Evolutionary conservation across 1,140 invertebrate genomes (phyloP).

Genomic region (Aradophagus sp.): DNA sequence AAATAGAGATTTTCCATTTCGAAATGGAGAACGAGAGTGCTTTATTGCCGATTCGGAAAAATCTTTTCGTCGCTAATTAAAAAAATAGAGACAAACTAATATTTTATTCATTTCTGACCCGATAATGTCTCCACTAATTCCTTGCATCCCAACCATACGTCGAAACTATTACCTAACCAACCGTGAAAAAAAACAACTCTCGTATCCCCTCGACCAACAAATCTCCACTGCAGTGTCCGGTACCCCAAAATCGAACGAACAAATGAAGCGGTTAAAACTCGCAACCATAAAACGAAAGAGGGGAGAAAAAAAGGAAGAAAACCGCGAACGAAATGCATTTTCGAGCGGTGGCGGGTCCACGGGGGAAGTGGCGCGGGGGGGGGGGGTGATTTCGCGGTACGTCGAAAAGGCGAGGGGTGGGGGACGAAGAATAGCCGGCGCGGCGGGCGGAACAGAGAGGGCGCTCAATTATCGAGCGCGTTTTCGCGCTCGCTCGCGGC

Average conservation of each 20-base stretch:
- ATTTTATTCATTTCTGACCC: no score
- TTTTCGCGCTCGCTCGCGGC: conserved; percentile 50
- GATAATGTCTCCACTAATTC: conserved; percentile 8
- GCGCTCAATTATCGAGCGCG: conserved; percentile 64
- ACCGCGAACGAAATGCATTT: conserved; percentile 25
- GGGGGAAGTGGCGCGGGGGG: not conserved
- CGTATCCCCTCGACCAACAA: no score
- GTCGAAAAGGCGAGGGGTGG: conserved; percentile 8
- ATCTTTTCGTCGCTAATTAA: no score
- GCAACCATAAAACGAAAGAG: conserved; percentile 22
- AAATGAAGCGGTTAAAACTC: conserved; percentile 43
- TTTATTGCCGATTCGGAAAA: no score
- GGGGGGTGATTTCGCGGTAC: conserved; percentile 4
- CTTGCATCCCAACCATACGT: conserved; percentile 1
- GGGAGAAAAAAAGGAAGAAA: conserved; percentile 19
- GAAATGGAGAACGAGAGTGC: no score
- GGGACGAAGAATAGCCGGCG: conserved; percentile 20
- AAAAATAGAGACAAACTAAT: no score
- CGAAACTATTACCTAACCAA: no score
- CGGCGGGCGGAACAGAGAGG: conserved; percentile 47
- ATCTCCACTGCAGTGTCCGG: conserved; percentile 13
- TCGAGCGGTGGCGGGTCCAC: conserved; percentile 2
- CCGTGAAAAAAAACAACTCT: no score
- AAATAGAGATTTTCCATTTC: no score
- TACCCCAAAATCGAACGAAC: conserved; percentile 35